Evolutionary conservation across 2,797 vertebrate species (phyloP).

Genomic region (Rhinogobio ventralis): DNA sequence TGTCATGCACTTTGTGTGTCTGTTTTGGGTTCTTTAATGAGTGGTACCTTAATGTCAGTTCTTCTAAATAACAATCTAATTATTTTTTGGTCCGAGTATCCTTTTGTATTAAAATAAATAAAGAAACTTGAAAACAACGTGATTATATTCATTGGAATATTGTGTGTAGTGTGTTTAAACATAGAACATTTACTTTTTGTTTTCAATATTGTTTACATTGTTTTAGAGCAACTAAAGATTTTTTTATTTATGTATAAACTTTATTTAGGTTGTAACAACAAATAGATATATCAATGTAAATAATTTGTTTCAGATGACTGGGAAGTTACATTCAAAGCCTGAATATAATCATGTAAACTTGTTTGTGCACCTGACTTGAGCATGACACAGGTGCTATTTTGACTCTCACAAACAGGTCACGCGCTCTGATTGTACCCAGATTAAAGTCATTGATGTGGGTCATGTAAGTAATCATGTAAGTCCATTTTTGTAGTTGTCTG

Average conservation of each 20-base stretch:
- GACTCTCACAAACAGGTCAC: background rate
- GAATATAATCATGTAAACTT: background rate
- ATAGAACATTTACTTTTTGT: background rate
- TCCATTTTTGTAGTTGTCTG: background rate
- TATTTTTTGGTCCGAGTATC: slow-evolving; percentile 73
- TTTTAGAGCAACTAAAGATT: background rate
- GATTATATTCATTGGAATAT: slow-evolving; percentile 22
- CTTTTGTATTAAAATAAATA: slow-evolving; percentile 78
- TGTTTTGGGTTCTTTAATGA: slow-evolving; percentile 66
- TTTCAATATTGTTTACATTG: background rate
- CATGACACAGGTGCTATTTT: background rate
- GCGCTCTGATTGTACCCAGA: background rate
- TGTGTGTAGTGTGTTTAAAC: background rate
- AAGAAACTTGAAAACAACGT: slow-evolving; percentile 65
- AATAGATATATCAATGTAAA: background rate
- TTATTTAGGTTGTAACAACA: background rate
- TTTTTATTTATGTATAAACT: background rate
- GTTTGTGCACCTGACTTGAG: background rate
- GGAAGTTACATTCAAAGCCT: background rate
- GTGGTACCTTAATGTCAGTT: slow-evolving; percentile 68
- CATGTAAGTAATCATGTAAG: background rate
- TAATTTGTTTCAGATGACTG: background rate
- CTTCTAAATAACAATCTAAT: slow-evolving; percentile 70
- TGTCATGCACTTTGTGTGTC: slow-evolving; percentile 64
- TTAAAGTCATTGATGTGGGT: slow-evolving; percentile 4